Conservation (phyloP, 2,888 invertebrate species). For the Malthinus flaveolus region DNA sequence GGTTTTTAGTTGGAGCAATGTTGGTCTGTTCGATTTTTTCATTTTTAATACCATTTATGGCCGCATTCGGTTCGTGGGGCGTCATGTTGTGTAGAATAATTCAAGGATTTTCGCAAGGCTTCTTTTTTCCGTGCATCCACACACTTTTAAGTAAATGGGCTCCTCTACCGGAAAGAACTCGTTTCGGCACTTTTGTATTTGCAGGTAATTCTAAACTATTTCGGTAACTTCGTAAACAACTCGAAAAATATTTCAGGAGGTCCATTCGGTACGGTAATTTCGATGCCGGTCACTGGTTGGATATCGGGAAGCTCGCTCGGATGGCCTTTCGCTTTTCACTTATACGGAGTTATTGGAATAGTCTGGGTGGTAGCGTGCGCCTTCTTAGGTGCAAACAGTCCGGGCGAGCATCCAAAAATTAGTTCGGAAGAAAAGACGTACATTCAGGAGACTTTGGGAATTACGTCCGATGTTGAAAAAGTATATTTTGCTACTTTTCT, state of each 20-base stretch:
- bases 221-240: not conserved
- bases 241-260: conserved; percentile 55
- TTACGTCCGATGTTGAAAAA: not conserved
- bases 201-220: conserved; percentile 47
- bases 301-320: conserved; percentile 67
- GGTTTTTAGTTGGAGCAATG: conserved; percentile 62
- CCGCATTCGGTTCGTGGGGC: conserved; percentile 64
- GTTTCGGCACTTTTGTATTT: conserved; percentile 67
- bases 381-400: conserved; percentile 65
- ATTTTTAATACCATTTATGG: conserved; percentile 66
- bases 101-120: conserved; percentile 74
- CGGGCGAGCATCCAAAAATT: conserved; percentile 61
- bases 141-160: conserved; percentile 76
- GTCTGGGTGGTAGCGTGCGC: conserved; percentile 63
- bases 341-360: conserved; percentile 64
- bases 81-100: conserved; percentile 66
- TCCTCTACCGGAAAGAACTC: conserved; percentile 69
- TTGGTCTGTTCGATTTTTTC: conserved; percentile 64
- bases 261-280: conserved; percentile 76
- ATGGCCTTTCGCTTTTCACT: conserved; percentile 77
- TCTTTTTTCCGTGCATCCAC: conserved; percentile 70
- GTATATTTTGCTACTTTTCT: no score
- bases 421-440: conserved; percentile 63
- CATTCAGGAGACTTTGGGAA: conserved; percentile 56
- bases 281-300: conserved; percentile 69